Evolutionary conservation across 2,113 vertebrate genomes (phyloP).

Genomic region (Pollachius pollachius): DNA sequence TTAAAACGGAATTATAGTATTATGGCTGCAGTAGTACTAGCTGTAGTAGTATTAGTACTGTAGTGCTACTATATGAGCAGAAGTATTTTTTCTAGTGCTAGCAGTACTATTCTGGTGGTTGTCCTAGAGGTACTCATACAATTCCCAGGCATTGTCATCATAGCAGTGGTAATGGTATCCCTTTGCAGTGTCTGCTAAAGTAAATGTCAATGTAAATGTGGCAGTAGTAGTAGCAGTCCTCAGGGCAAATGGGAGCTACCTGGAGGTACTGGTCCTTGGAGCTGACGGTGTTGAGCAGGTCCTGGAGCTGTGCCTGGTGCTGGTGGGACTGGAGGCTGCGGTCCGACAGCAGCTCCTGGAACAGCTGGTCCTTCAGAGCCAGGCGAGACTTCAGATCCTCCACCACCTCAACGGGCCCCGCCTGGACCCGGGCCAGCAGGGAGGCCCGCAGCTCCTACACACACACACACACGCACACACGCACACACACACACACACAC

Average conservation of each 20-base stretch:
- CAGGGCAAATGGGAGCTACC: constrained; percentile 57
- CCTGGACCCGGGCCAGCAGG: constrained; percentile 77
- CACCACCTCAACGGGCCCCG: constrained; percentile 71
- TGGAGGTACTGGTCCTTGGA: constrained; percentile 81
- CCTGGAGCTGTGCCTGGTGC: constrained; percentile 80
- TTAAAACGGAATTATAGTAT: too few species aligned
- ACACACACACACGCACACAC: constrained; percentile 4
- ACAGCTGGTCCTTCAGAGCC: constrained; percentile 84
- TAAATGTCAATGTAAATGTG: too few species aligned
- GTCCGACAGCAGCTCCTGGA: constrained; percentile 86
- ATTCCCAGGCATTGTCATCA: too few species aligned
- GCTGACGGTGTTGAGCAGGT: constrained; percentile 80
- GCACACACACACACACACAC: not conserved
- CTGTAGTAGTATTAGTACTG: too few species aligned
- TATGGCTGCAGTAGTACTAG: too few species aligned
- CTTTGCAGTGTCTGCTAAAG: too few species aligned
- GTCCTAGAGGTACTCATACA: too few species aligned
- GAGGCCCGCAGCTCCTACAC: constrained; percentile 82
- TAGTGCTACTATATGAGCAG: too few species aligned
- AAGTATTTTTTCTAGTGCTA: too few species aligned
- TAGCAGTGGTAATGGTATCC: too few species aligned
- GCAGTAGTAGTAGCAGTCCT: too few species aligned
- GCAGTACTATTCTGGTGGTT: too few species aligned
- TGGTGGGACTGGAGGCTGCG: constrained; percentile 75
- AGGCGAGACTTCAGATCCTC: constrained; percentile 85